Evolutionary conservation across 1,140 invertebrate species (phyloP), one percentile per base, ranked within the genome.

Genomic region (Drosophila eugracilis): DNA sequence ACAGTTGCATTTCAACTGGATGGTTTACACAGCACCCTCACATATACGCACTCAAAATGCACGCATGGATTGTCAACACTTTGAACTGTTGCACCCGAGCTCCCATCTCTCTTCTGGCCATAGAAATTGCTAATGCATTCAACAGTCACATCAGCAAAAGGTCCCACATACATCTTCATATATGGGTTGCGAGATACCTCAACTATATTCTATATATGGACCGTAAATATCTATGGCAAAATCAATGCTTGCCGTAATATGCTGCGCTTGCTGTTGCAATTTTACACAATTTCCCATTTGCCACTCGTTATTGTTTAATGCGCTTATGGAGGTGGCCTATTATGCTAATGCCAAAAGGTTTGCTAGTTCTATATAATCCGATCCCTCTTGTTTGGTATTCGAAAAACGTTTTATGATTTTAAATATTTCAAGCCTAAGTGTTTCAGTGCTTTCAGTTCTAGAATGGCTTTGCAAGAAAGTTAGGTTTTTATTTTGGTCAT

Each of bases 31-130:
- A 28, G 34, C n/a, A 15, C 17, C 5, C 5, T 3, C 17, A 44
- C 22, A 5, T 5, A 26, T n/a, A 24, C 42, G 26, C 5, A 42
- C 19, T 14, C 65, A 71, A 19, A 66, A 79, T 55, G 44, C 52
- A 72, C 73, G 67, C 67, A 67, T 67, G 66, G 60, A 81, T 75
- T 81, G 78, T 81, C 78, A 81, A 81, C 78, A 81, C 69, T 77
- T 72, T 67, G 45, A 53, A 67, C 65, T 50, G 19, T 17, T 53
- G 41, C 58, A 54, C 41, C 72, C 41, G 1, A 21, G n/a, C 12
- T 21, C 4, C n/a, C 45, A 55, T 28, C 28, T 32, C 47, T 17
- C 30, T 39, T 17, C 47, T 17, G 41, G 32, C 45, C 34, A 58
- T 42, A 26, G 50, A 50, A 74, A 74, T 48, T 48, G 70, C 48